Conservation (phyloP, 2,113 vertebrate genomes). For the Ailuropoda melanoleuca region DNA sequence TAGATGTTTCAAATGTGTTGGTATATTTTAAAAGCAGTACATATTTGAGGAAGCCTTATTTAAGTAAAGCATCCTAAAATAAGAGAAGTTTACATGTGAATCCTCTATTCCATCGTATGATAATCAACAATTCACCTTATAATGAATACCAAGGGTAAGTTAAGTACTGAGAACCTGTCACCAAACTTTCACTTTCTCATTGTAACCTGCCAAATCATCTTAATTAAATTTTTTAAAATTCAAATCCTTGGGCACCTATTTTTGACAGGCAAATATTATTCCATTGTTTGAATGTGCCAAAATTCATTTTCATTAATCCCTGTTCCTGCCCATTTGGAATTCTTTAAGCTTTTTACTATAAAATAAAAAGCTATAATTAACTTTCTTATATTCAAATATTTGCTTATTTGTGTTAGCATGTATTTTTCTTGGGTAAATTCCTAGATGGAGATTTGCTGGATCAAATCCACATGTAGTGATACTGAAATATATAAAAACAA, state of each 20-base stretch:
- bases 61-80: not conserved
- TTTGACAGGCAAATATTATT: not conserved
- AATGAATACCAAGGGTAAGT: not conserved
- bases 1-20: not conserved
- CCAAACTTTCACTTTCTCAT: not conserved
- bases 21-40: not conserved
- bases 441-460: not conserved
- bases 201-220: not conserved
- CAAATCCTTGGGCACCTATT: not conserved
- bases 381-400: not conserved
- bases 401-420: not conserved
- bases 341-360: not conserved
- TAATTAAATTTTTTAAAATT: not conserved
- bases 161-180: not conserved
- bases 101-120: too few species aligned
- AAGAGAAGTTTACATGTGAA: not conserved
- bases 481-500: not conserved
- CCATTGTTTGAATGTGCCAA: not conserved
- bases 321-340: not conserved
- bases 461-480: not conserved
- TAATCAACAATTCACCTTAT: not conserved
- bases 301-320: not conserved
- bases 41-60: not conserved
- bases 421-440: not conserved
- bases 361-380: not conserved